A percentile compares a stretch with the other conserved stretches of the same genome.
phyloP scores from a whole-genome alignment of 2,113 vertebrate genomes.

The Donacobius atricapilla region DNA sequence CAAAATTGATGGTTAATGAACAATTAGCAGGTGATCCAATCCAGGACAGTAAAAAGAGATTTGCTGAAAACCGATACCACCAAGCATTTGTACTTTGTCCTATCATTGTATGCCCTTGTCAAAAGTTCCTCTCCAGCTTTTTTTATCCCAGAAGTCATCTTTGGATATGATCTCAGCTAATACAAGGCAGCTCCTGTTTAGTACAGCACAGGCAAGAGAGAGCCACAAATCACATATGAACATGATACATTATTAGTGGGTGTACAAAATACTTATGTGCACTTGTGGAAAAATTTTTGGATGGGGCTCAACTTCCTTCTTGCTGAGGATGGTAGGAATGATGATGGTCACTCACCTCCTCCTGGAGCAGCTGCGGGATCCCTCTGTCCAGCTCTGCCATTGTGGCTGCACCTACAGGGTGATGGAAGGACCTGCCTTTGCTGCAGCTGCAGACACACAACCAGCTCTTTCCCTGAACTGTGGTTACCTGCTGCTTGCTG shows the following conservation, averaged over 20 bases:
- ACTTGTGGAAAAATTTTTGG: background rate
- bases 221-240: rapidly evolving
- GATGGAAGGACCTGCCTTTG: background rate
- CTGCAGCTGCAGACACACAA: background rate
- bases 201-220: background rate
- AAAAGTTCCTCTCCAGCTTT: background rate
- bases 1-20: background rate
- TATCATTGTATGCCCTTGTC: background rate
- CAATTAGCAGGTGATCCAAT: background rate
- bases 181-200: background rate
- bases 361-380: background rate
- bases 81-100: background rate
- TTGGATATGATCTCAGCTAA: background rate
- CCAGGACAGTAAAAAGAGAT: background rate
- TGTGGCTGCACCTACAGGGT: background rate
- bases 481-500: background rate
- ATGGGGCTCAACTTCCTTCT: background rate
- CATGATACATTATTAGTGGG: too few species aligned
- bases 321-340: background rate
- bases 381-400: background rate
- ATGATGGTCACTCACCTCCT: background rate
- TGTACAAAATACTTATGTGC: background rate
- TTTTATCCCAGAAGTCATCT: background rate
- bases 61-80: background rate
- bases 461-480: background rate